Conservation (phyloP, 2,113 vertebrate species). For the rabbit (Oryctolagus cuniculus) region DNA sequence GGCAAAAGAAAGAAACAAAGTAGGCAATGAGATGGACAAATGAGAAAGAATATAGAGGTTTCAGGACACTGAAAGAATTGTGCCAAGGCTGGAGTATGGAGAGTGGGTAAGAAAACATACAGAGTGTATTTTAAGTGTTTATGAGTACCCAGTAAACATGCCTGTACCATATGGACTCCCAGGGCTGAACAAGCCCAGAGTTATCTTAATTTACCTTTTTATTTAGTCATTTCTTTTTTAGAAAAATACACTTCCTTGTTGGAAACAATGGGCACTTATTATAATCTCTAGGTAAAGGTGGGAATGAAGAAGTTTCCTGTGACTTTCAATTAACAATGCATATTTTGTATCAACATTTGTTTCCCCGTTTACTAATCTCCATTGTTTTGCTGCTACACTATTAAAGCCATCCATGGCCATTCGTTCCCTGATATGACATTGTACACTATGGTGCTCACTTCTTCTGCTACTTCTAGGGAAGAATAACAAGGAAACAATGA, state of each 20-base stretch:
- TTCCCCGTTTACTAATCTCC: rapidly evolving
- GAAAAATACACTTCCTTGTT: background rate
- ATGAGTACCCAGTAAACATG: rapidly evolving
- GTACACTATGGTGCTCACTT: rapidly evolving
- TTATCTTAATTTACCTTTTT: background rate
- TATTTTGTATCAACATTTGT: background rate
- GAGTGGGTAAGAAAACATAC: too few species aligned
- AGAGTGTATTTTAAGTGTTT: background rate
- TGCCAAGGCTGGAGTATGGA: background rate
- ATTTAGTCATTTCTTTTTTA: background rate
- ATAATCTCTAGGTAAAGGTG: background rate
- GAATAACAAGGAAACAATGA: too few species aligned
- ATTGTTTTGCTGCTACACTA: rapidly evolving
- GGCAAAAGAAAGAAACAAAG: background rate
- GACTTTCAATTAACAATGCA: background rate
- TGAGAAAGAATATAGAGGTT: background rate
- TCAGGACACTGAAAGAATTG: too few species aligned
- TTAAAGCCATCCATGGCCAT: rapidly evolving
- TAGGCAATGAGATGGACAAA: background rate
- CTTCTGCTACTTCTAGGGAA: rapidly evolving
- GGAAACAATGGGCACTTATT: background rate
- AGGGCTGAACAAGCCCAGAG: background rate
- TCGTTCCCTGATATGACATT: rapidly evolving
- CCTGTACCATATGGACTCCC: too few species aligned
- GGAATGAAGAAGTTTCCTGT: background rate